Conservation (phyloP, 2,888 invertebrate species). For the Operophtera brumata region DNA sequence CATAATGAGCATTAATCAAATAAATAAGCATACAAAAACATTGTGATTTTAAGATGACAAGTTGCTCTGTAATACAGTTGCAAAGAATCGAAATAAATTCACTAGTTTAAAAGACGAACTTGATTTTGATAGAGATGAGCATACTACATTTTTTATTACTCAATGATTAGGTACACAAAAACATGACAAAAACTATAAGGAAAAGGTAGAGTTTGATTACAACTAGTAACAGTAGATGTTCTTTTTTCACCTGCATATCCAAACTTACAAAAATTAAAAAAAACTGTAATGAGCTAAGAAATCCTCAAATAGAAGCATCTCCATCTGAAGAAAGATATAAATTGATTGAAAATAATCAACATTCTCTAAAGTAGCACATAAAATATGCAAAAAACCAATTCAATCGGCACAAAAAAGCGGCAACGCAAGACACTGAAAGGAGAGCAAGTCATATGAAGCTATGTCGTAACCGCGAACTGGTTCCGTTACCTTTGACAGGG, state of each 20-base stretch:
- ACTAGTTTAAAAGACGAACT: too few relatives aligned
- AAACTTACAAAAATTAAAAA: neutral
- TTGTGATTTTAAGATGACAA: neutral
- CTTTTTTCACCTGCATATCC: too few relatives aligned
- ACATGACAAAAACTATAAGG: neutral
- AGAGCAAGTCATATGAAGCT: constrained; percentile 30
- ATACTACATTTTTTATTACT: neutral
- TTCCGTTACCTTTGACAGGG: constrained; percentile 85
- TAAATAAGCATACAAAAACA: neutral
- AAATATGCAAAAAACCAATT: neutral
- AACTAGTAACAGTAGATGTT: too few relatives aligned
- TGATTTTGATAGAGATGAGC: neutral
- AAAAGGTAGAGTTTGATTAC: too few relatives aligned
- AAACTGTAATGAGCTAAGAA: too few relatives aligned
- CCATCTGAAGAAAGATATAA: neutral
- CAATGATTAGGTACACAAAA: neutral
- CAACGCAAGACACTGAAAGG: constrained; percentile 16
- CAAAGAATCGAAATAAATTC: too few relatives aligned
- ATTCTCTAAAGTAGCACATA: neutral
- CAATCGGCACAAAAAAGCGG: constrained; percentile 11
- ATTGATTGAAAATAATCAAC: neutral
- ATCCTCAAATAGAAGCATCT: neutral
- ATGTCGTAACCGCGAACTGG: constrained; percentile 31
- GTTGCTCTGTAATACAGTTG: too few relatives aligned
- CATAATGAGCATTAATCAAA: neutral